Percentiles rank a stretch among this genome's conserved stretches.
Conservation (phyloP, 2,113 vertebrate genomes). For the Dissostichus mawsoni region DNA sequence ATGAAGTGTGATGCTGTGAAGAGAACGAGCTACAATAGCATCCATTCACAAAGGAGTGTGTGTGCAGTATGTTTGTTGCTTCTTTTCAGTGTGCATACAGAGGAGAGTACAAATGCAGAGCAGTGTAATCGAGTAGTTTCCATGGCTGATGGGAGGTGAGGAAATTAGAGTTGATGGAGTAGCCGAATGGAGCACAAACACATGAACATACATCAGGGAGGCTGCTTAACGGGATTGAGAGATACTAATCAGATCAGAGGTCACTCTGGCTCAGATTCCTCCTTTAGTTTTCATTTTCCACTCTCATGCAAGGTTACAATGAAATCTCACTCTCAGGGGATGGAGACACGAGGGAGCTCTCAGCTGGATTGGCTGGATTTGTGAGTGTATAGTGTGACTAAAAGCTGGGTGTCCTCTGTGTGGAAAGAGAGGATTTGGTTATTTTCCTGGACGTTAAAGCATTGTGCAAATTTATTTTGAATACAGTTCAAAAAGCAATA, state of each 20-base stretch:
- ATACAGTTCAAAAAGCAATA: not conserved
- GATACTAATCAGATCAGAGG: constrained; percentile 77
- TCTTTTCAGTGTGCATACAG: not conserved
- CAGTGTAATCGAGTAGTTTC: constrained; percentile 44
- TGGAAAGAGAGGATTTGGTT: constrained; percentile 20
- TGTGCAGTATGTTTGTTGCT: not conserved
- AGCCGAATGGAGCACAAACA: constrained; percentile 51
- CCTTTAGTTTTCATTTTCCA: constrained; percentile 63
- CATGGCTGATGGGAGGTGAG: constrained; percentile 54
- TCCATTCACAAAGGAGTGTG: constrained; percentile 35
- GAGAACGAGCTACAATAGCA: constrained; percentile 37
- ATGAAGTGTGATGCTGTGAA: constrained; percentile 42
- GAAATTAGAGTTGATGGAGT: constrained; percentile 59
- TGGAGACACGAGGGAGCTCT: constrained; percentile 44
- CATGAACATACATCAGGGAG: constrained; percentile 60
- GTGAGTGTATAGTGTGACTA: constrained; percentile 49
- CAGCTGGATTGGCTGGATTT: constrained; percentile 62
- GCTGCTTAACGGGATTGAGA: constrained; percentile 74
- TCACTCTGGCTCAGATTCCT: constrained; percentile 64
- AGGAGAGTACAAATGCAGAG: constrained; percentile 13
- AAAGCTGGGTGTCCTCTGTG: constrained; percentile 57
- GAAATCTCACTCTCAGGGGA: constrained; percentile 49
- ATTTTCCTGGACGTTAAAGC: constrained; percentile 22
- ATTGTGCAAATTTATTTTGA: not conserved
- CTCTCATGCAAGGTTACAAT: constrained; percentile 37